A percentile compares a stretch with the other conserved stretches of the same genome.
phyloP scores from a whole-genome alignment of 2,113 vertebrate genomes.

The Nyctereutes procyonoides region DNA sequence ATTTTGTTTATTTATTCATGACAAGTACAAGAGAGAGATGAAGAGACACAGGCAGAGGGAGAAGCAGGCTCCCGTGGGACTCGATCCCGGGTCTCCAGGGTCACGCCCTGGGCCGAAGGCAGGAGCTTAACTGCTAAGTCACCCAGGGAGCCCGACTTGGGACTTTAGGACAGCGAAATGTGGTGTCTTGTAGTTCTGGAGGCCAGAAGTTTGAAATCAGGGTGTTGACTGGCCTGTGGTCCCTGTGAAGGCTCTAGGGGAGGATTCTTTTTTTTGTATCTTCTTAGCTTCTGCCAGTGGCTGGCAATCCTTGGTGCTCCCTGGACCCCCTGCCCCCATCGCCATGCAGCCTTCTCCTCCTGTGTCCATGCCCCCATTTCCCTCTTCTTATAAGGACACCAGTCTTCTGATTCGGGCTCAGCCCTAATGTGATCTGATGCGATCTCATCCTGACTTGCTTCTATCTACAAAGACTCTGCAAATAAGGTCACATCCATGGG shows the following conservation, averaged over 20 bases:
- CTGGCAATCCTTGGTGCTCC: neutral
- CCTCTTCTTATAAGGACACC: neutral
- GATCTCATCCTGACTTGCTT: neutral
- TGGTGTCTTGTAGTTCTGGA: neutral
- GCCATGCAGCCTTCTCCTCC: neutral
- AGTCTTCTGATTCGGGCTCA: neutral
- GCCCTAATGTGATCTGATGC: neutral
- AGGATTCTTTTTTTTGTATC: neutral
- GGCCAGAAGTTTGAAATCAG: neutral
- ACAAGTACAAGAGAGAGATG: too few relatives aligned
- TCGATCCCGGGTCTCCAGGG: too few relatives aligned
- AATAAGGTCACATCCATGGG: neutral
- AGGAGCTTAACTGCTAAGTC: too few relatives aligned
- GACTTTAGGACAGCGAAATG: neutral
- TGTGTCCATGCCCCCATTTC: neutral
- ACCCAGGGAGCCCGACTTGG: too few relatives aligned
- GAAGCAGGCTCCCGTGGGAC: too few relatives aligned
- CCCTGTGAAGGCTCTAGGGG: neutral
- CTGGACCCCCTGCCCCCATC: fast-evolving
- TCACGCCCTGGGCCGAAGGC: too few relatives aligned
- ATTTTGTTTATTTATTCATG: too few relatives aligned
- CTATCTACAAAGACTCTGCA: neutral
- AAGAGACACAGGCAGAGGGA: too few relatives aligned
- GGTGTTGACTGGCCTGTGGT: fast-evolving
- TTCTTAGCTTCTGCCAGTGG: neutral